These are phyloP conservation scores for Corythaeola cristata DNA, from an alignment of 2,113 vertebrate genomes.

Conservation along the genomic window DNA sequence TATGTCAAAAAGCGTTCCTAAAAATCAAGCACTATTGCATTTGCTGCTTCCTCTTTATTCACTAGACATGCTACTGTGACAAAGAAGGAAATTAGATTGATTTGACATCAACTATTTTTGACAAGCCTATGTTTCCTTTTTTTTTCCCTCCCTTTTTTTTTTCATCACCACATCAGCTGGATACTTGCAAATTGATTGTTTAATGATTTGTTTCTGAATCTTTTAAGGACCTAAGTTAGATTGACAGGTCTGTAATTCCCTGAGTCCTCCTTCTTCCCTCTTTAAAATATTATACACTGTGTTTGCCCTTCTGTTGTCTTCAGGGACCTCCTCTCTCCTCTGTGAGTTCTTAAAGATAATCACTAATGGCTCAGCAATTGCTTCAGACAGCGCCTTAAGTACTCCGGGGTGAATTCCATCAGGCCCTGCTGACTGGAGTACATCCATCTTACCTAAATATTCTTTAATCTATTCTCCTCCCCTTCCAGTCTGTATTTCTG, in stretches of 20 bases:
- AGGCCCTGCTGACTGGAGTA: not conserved
- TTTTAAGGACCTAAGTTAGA: conserved; percentile 37
- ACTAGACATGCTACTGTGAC: not conserved
- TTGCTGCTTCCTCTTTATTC: conserved; percentile 34
- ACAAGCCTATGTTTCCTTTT: conserved; percentile 17
- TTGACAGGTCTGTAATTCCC: conserved; percentile 30
- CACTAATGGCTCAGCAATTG: conserved; percentile 22
- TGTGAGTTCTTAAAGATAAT: conserved; percentile 51
- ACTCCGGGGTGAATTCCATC: conserved; percentile 44
- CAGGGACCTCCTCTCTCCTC: conserved; percentile 40
- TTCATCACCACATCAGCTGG: not conserved
- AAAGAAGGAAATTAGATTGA: conserved; percentile 38
- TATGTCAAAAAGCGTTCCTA: not conserved
- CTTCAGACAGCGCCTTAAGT: conserved; percentile 20
- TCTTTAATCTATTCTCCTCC: not conserved
- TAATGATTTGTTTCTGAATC: conserved; percentile 27
- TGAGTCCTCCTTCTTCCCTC: not conserved
- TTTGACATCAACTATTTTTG: not conserved
- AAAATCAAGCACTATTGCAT: conserved; percentile 20
- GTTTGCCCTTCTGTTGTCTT: conserved; percentile 32
- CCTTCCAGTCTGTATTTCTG: not conserved
- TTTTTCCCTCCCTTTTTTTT: not conserved
- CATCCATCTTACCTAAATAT: conserved; percentile 44
- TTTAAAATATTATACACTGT: conserved; percentile 1
- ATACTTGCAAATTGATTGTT: conserved; percentile 24